A percentile compares a stretch with the other conserved stretches of the same genome.
phyloP scores from a whole-genome alignment of 2,888 invertebrate genomes.

The Drosophila buzzatii region DNA sequence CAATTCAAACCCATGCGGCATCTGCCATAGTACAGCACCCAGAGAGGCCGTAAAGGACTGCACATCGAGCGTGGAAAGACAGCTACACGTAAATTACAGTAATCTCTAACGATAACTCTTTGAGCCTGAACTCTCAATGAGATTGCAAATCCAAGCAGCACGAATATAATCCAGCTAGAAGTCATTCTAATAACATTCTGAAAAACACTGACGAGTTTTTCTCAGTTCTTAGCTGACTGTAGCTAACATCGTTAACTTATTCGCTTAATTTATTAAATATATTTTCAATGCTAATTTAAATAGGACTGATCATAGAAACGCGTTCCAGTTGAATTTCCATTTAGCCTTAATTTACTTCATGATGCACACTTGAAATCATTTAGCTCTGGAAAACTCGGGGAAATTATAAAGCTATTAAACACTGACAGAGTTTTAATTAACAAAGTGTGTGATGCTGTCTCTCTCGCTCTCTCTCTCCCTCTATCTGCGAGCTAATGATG shows the following conservation, averaged over 20 bases:
- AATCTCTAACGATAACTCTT: too few species aligned
- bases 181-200: conserved; percentile 5
- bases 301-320: conserved; percentile 1
- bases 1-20: conserved; percentile 28
- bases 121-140: too few species aligned
- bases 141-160: background rate
- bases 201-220: background rate
- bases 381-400: conserved; percentile 9
- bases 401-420: conserved; percentile 55
- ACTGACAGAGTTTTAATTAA: conserved; percentile 57
- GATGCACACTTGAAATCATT: conserved; percentile 19
- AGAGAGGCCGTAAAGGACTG: conserved; percentile 17
- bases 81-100: background rate
- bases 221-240: background rate
- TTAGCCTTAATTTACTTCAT: conserved; percentile 13
- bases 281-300: background rate
- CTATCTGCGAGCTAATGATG: conserved; percentile 41
- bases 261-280: background rate
- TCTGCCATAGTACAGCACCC: background rate
- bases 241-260: conserved; percentile 6
- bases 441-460: conserved; percentile 40
- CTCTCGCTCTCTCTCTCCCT: conserved; percentile 14
- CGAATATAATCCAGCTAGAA: background rate
- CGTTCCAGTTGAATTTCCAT: conserved; percentile 4
- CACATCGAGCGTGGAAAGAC: conserved; percentile 25